Evolutionary conservation across 2,797 vertebrate species (phyloP).

Genomic region (Heteromormyrus szaboi): DNA sequence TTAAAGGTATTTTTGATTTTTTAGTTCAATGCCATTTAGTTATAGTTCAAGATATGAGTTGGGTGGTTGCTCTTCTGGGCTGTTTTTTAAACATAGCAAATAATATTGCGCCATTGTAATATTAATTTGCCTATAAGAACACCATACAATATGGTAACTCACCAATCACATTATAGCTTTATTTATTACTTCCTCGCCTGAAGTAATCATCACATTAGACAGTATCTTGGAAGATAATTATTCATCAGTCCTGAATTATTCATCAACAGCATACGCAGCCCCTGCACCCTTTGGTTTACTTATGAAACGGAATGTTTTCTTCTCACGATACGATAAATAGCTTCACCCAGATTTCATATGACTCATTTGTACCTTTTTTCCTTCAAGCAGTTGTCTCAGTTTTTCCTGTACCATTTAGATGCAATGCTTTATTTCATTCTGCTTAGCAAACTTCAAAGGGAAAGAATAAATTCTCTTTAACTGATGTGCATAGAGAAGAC

Average conservation of each 20-base stretch:
- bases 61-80: not conserved
- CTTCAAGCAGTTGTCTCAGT: not conserved
- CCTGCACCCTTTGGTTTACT: not conserved
- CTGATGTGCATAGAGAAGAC: not conserved
- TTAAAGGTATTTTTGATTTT: not conserved
- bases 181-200: not conserved
- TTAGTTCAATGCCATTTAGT: not conserved
- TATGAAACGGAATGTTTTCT: not conserved
- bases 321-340: not conserved
- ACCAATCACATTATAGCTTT: not conserved
- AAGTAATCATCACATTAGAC: not conserved
- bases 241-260: not conserved
- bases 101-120: not conserved
- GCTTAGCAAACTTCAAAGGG: not conserved
- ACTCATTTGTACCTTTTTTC: not conserved
- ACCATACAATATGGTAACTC: not conserved
- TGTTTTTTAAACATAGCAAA: not conserved
- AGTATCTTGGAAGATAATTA: not conserved
- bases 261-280: not conserved
- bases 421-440: not conserved
- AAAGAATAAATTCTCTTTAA: not conserved
- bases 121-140: not conserved
- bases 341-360: not conserved
- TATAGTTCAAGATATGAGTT: not conserved
- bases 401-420: not conserved